phyloP scores from a whole-genome alignment of 1,140 invertebrate species.

The Colletes latitarsis region DNA sequence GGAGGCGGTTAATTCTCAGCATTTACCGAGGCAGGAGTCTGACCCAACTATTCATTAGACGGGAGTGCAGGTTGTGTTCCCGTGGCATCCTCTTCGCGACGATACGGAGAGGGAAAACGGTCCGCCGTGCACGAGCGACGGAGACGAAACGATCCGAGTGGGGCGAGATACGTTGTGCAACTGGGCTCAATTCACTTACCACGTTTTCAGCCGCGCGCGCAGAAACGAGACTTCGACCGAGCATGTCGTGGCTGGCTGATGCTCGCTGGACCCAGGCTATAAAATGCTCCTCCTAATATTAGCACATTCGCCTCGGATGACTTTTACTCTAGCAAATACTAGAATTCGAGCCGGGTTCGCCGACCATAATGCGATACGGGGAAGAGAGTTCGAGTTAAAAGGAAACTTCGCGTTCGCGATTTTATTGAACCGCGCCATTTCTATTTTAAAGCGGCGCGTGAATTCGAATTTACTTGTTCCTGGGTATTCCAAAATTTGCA shows the following conservation, averaged over 20 bases:
- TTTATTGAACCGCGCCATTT: too few species aligned
- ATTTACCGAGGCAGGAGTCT: constrained; percentile 68
- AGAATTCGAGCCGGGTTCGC: background rate
- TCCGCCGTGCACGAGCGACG: background rate
- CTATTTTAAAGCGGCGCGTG: too few species aligned
- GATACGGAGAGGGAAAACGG: constrained; percentile 32
- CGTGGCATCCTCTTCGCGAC: constrained; percentile 57
- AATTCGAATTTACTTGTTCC: too few species aligned
- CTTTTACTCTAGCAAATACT: background rate
- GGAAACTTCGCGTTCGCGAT: too few species aligned
- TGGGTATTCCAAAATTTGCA: too few species aligned
- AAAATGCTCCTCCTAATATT: constrained; percentile 4
- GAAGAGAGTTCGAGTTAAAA: too few species aligned
- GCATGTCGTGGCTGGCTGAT: constrained; percentile 19
- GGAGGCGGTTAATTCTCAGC: constrained; percentile 72
- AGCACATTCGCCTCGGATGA: background rate
- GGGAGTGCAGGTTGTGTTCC: constrained; percentile 67
- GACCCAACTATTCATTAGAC: constrained; percentile 76
- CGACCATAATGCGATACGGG: background rate
- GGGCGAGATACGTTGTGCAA: constrained; percentile 53
- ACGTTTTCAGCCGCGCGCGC: constrained; percentile 30
- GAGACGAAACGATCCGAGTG: background rate
- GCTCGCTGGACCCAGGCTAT: constrained; percentile 2
- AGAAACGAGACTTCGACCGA: constrained; percentile 52
- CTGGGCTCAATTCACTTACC: constrained; percentile 57